Conservation (phyloP, 2,888 invertebrate genomes). For the Pammene aurita region DNA sequence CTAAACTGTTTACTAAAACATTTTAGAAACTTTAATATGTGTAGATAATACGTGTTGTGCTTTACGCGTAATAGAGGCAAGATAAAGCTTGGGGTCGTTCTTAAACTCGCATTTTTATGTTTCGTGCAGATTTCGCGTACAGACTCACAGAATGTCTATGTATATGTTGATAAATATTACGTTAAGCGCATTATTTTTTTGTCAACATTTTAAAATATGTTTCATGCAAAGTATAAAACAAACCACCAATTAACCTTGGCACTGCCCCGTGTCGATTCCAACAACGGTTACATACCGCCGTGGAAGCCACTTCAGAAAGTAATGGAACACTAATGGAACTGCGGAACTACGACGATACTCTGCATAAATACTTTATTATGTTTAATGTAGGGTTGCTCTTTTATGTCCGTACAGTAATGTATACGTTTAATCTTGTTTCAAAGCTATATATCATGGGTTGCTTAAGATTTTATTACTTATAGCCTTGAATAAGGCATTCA, state of each 20-base stretch:
- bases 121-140: too few relatives aligned
- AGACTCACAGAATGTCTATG: too few relatives aligned
- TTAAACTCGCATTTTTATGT: neutral
- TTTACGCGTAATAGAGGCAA: neutral
- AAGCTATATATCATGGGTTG: neutral
- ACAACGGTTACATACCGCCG: constrained; percentile 1
- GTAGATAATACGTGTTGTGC: neutral
- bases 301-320: constrained; percentile 7
- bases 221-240: neutral
- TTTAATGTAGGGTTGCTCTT: constrained; percentile 2
- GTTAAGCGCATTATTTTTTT: neutral
- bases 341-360: constrained; percentile 1
- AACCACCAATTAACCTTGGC: constrained; percentile 1
- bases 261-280: constrained; percentile 12
- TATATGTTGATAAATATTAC: too few relatives aligned
- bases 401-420: neutral
- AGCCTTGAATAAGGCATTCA: too few relatives aligned
- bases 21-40: neutral
- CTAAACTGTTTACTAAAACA: neutral
- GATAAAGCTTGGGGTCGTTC: neutral
- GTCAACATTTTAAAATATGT: neutral
- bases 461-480: neutral
- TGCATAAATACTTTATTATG: constrained; percentile 21
- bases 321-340: constrained; percentile 27
- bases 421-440: neutral